phyloP scores from a whole-genome alignment of 23 tunicate genomes.

The Ascidia mentula region DNA sequence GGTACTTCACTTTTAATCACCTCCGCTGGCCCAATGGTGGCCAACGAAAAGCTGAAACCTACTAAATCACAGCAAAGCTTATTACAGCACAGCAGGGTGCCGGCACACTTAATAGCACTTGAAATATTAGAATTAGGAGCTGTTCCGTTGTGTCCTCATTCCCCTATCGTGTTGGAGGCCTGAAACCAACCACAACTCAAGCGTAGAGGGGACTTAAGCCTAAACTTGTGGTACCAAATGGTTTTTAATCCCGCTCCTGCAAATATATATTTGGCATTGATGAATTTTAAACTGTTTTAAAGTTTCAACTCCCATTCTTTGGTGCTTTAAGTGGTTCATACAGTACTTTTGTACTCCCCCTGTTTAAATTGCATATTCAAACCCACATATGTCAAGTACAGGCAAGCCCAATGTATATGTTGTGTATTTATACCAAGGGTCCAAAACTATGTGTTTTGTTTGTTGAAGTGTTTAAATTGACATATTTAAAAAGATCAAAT shows the following conservation, averaged over 20 bases:
- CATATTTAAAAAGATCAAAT: too few relatives aligned
- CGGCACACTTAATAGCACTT: neutral
- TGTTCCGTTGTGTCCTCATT: neutral
- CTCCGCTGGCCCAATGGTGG: neutral
- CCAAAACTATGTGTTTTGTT: too few relatives aligned
- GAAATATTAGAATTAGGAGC: neutral
- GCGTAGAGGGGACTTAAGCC: neutral
- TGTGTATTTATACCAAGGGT: too few relatives aligned
- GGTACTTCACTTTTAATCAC: neutral
- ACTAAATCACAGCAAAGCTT: neutral
- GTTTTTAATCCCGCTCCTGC: constrained; percentile 5
- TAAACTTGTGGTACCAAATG: neutral
- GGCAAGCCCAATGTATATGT: too few relatives aligned
- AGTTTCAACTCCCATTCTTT: neutral
- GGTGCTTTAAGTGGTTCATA: neutral
- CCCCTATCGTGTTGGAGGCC: neutral
- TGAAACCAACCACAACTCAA: neutral
- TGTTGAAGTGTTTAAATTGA: too few relatives aligned
- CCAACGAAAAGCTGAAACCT: neutral
- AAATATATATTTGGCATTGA: neutral
- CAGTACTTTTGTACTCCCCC: too few relatives aligned
- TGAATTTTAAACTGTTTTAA: too few relatives aligned
- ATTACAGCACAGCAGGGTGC: neutral
- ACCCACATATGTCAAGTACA: too few relatives aligned
- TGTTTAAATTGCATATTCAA: too few relatives aligned